Base-by-base conservation (phyloP, 2,797 vertebrate genomes). In the Danio aesculapii region DNA sequence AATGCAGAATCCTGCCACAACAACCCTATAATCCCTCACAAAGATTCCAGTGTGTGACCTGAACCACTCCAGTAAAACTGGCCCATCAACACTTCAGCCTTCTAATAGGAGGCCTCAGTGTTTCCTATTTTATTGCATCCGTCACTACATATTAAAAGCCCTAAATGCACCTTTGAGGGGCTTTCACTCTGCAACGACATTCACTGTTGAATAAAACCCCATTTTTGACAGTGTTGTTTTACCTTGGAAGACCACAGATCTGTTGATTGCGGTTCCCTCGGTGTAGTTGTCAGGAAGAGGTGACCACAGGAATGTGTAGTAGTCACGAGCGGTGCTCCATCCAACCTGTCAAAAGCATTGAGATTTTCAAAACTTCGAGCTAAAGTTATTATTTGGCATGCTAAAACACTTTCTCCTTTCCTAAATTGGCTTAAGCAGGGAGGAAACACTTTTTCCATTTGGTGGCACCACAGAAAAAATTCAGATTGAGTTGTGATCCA, bases 251-350 rank as follows among this genome's bases (percentile, higher is more conserved):
- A 96, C 94, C 88, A 99, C 93, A 43, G 95, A 95, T 92, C 96
- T 96, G 92, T 98, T 97, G 91, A 96, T 93, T 87, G 96, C 94
- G 57, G 95, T 97, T 89, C 96, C 97, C 90, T 97, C 95, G 66
- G 92, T 93, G 88, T 99, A 97, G 88, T 93, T 95, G 84, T 99
- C 97, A 84, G 97, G 97, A 90, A 97, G 94, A 87, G 97, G 97
- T n/a, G 98, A 99, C 98, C 98, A 99, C 89, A 99, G 92, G 94
- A 99, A 99, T 0, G 98, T 99, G 81, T 99, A 98, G 93, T 99
- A 99, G 92, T 99, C 98, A 90, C 98, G 96, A 84, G 98, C 96
- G 49, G 98, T 99, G 92, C 97, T 99, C 98, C 98, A 99, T 84
- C 98, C 98, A 89, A 99, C 98, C 98, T 99, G 90, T 83, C 89